Percentiles rank a stretch among this genome's conserved stretches.
phyloP scores from a whole-genome alignment of 2,113 vertebrate species.

The Garra rufa region DNA sequence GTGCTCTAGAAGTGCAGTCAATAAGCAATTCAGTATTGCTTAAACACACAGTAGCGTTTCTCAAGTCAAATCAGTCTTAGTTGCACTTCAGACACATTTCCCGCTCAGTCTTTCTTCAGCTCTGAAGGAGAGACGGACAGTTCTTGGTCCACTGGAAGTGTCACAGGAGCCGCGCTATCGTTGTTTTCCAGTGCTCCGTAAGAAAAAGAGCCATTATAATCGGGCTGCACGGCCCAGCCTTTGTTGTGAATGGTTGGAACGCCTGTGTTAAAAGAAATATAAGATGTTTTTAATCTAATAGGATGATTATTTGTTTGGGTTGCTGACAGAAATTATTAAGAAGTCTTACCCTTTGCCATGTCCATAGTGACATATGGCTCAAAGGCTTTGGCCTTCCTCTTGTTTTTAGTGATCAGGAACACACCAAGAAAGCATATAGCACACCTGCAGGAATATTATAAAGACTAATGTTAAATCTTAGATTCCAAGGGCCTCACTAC shows the following conservation, averaged over 20 bases:
- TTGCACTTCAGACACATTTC: not conserved
- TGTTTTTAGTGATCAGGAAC: slow-evolving; percentile 89
- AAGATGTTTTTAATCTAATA: not conserved
- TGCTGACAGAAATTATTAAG: not conserved
- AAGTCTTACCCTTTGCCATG: slow-evolving; percentile 84
- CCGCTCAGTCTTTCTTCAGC: slow-evolving; percentile 78
- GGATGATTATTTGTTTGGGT: not conserved
- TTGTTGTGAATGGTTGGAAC: slow-evolving; percentile 90
- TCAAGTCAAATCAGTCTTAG: not conserved
- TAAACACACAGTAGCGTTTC: not conserved
- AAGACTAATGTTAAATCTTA: not conserved
- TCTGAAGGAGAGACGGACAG: slow-evolving; percentile 68
- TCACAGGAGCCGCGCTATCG: slow-evolving; percentile 79
- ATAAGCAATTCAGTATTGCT: not conserved
- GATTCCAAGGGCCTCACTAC: not conserved
- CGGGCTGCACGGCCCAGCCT: slow-evolving; percentile 85
- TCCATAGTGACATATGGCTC: slow-evolving; percentile 97
- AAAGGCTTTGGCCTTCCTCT: slow-evolving; percentile 84
- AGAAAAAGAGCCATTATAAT: slow-evolving; percentile 89
- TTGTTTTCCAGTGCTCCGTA: slow-evolving; percentile 93
- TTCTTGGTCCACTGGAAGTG: slow-evolving; percentile 77
- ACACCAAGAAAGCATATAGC: slow-evolving; percentile 88
- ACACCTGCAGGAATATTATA: slow-evolving; percentile 74
- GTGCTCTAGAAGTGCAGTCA: not conserved
- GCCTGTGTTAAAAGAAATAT: slow-evolving; percentile 71